A percentile compares a stretch with the other conserved stretches of the same genome.
These are phyloP conservation scores for Clavelina lepadiformis DNA, from an alignment of 23 tunicate genomes.

Conservation along the genomic window DNA sequence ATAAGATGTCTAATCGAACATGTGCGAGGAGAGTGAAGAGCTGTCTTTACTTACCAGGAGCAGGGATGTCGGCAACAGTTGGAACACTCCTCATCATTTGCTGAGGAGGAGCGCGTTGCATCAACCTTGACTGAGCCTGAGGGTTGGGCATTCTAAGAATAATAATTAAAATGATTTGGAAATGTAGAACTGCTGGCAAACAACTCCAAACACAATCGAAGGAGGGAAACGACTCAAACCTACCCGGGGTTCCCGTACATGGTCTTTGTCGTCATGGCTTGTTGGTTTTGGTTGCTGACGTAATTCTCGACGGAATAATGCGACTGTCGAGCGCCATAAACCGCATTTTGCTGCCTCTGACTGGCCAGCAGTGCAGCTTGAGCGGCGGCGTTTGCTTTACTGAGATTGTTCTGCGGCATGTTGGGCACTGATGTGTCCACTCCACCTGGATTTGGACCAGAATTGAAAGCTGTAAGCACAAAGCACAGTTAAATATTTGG, in stretches of 20 bases:
- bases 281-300: constrained; percentile 1
- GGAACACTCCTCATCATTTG: too few species aligned
- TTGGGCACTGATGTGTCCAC: neutral
- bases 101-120: too few species aligned
- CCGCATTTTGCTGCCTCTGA: constrained; percentile 18
- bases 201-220: too few species aligned
- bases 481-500: neutral
- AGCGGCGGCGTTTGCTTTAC: constrained; percentile 38
- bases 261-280: constrained; percentile 24
- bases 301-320: constrained; percentile 6
- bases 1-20: too few species aligned
- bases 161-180: too few species aligned
- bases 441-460: neutral
- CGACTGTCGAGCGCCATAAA: constrained; percentile 3
- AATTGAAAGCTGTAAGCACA: neutral
- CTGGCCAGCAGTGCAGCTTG: constrained; percentile 38
- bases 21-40: too few species aligned
- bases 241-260: constrained; percentile 17
- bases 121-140: too few species aligned
- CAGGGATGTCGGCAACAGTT: too few species aligned
- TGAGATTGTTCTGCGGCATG: constrained; percentile 20
- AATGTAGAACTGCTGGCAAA: too few species aligned
- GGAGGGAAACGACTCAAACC: too few species aligned
- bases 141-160: too few species aligned
- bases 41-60: too few species aligned